Evolutionary conservation across 2,797 vertebrate species (phyloP), one percentile per base, ranked within the genome.

Genomic region (Gadopsis bispinosus): DNA sequence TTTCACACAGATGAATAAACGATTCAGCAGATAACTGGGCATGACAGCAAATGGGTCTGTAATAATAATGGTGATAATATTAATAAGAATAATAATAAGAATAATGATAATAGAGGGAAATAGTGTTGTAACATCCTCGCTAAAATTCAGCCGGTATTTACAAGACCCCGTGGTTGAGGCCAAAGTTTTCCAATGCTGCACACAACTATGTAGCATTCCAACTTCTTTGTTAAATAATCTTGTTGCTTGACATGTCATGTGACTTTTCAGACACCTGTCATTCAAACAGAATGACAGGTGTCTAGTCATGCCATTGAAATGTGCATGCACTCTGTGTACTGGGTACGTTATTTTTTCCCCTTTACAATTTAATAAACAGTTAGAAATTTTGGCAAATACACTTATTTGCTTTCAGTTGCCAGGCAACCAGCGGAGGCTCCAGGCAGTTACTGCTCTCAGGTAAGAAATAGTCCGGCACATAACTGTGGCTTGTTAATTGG

Each of bases 1-100:
- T 70, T 35, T 54, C 62, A 89, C 69, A 89, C 80, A 90, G 82
- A 89, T 88, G 87, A 87, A 83, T 77, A 89, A 88, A 89, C 80
- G 87, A 55, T 59, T 39, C 45, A 68, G 51, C 45, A 63, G 81
- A 89, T 83, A 80, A 54, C 29, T 2, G 47, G 22, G 19, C 33
- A 58, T 59, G 37, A 59, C 37, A 75, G 73, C 33, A 69, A 59
- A 72, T 26, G 1, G 22, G 1, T 75, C 48, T 50, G n/a, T 53
- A n/a, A 56, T 60, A 41, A 55, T n/a, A 13, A 31, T n/a, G 3
- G 65, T 20, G 37, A 35, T 17, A 59, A 39, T 10, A 39, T 7
- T 22, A 20, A 62, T 7, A 5, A 59, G 9, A 50, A 13, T 22
- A 20, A 26, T 22, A 48, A 47, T 43, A 26, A 26, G 26, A 26